A percentile compares a stretch with the other conserved stretches of the same genome.
phyloP scores from a whole-genome alignment of 1,140 invertebrate species.

The Triops longicaudatus region DNA sequence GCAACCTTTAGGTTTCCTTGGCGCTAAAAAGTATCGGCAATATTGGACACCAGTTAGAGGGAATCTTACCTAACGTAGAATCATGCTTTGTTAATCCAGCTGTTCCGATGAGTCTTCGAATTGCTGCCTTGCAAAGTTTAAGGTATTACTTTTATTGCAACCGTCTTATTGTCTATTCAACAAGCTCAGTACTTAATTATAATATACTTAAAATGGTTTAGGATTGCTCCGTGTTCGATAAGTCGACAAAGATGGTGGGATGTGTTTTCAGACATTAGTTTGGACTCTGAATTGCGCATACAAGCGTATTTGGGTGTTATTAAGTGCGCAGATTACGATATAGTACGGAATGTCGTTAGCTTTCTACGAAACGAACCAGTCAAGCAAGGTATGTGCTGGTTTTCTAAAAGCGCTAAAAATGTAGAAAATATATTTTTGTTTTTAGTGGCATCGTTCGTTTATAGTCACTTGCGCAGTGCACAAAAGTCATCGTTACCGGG shows the following conservation, averaged over 20 bases:
- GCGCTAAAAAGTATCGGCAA: conserved; percentile 21
- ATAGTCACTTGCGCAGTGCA: conserved; percentile 80
- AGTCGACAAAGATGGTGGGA: conserved; percentile 27
- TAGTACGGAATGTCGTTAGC: conserved; percentile 58
- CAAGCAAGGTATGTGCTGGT: conserved; percentile 42
- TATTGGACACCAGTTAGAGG: conserved; percentile 21
- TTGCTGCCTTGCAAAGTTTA: conserved; percentile 19
- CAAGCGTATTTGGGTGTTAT: conserved; percentile 80
- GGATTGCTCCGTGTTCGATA: conserved; percentile 19
- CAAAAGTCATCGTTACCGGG: conserved; percentile 72
- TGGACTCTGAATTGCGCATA: conserved; percentile 77
- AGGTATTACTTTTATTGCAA: background rate
- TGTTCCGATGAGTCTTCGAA: background rate
- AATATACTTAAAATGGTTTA: background rate
- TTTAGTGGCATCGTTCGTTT: conserved; percentile 84
- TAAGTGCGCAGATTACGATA: conserved; percentile 70
- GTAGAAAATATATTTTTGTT: conserved; percentile 30
- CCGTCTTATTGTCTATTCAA: conserved; percentile 1
- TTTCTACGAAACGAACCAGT: conserved; percentile 55
- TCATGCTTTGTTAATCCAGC: conserved; percentile 18
- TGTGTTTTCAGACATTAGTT: conserved; percentile 56
- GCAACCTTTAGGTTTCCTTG: conserved; percentile 17
- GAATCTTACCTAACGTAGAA: background rate
- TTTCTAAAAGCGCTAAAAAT: background rate
- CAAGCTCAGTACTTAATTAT: no score